These are phyloP conservation scores for Drosophila yakuba DNA, from an alignment of 1,140 invertebrate genomes.

Conservation along the genomic window DNA sequence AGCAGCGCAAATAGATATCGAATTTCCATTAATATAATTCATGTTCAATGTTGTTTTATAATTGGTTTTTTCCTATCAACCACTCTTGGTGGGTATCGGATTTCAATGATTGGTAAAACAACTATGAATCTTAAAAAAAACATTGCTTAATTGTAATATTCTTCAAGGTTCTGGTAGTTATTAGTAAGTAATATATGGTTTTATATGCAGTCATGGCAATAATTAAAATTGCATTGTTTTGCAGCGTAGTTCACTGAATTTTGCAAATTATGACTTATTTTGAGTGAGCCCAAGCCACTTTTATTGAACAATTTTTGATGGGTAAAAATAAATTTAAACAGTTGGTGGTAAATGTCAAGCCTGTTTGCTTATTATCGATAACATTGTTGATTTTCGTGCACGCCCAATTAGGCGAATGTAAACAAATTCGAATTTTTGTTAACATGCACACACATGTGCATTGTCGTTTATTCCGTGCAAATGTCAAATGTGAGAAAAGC, in stretches of 20 bases:
- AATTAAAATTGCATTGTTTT: background rate
- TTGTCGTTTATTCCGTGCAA: conserved; percentile 35
- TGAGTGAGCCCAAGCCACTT: background rate
- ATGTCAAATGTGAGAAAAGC: conserved; percentile 69
- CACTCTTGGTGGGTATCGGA: background rate
- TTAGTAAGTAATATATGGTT: background rate
- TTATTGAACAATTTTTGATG: conserved; percentile 9
- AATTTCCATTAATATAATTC: conserved; percentile 19
- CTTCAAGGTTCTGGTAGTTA: no score
- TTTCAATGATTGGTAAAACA: background rate
- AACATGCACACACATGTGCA: conserved; percentile 18
- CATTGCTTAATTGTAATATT: no score
- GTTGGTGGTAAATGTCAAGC: conserved; percentile 35
- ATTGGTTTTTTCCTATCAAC: background rate
- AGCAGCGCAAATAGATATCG: background rate
- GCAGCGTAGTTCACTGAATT: background rate
- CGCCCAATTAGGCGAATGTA: conserved; percentile 36
- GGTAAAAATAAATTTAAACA: conserved; percentile 21
- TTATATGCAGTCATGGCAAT: background rate
- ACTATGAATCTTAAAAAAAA: no score
- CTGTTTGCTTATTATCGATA: conserved; percentile 13
- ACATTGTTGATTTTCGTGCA: conserved; percentile 36
- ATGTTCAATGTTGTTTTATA: conserved; percentile 5
- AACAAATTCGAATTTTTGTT: conserved; percentile 39
- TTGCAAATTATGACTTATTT: conserved; percentile 5